Percentiles rank a stretch among this genome's conserved stretches.
Conservation (phyloP, 92 coral and sea anemone species). For the Meandrina meandrites region DNA sequence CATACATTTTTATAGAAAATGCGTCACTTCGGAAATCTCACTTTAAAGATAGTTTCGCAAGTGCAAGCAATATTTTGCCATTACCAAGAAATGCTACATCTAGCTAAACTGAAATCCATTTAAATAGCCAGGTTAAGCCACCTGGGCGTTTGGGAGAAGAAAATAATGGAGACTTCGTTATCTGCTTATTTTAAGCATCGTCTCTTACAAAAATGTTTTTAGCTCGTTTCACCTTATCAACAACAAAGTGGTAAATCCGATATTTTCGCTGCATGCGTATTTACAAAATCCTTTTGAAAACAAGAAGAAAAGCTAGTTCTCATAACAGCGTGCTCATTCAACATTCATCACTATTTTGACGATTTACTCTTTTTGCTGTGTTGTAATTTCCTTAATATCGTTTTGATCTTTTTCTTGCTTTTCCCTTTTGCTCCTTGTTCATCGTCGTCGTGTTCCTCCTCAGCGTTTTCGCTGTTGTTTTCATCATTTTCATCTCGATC, state of each 20-base stretch:
- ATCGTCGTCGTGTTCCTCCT: slow-evolving; percentile 23
- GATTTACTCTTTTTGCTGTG: slow-evolving; percentile 43
- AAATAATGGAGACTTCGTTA: background rate
- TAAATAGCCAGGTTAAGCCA: background rate
- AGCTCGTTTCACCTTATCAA: no score
- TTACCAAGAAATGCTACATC: no score
- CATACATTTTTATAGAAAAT: background rate
- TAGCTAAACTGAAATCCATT: background rate
- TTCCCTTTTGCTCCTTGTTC: slow-evolving; percentile 49
- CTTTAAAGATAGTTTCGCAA: background rate
- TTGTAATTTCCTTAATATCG: slow-evolving; percentile 69
- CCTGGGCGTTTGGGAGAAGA: background rate
- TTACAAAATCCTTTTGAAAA: no score
- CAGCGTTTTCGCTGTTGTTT: slow-evolving; percentile 40
- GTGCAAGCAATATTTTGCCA: background rate
- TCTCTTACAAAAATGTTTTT: background rate
- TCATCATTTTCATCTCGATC: slow-evolving; percentile 42
- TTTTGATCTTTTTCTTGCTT: slow-evolving; percentile 69
- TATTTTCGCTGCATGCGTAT: no score
- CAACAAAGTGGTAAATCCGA: no score
- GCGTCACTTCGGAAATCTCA: background rate
- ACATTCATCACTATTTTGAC: slow-evolving; percentile 5
- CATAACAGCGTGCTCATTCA: background rate
- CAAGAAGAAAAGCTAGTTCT: background rate
- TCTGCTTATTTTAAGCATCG: background rate